Percentiles rank a stretch among this genome's conserved stretches.
These are phyloP conservation scores for Caenorhabditis virilis DNA, from an alignment of 2,888 invertebrate genomes.

Conservation along the genomic window DNA sequence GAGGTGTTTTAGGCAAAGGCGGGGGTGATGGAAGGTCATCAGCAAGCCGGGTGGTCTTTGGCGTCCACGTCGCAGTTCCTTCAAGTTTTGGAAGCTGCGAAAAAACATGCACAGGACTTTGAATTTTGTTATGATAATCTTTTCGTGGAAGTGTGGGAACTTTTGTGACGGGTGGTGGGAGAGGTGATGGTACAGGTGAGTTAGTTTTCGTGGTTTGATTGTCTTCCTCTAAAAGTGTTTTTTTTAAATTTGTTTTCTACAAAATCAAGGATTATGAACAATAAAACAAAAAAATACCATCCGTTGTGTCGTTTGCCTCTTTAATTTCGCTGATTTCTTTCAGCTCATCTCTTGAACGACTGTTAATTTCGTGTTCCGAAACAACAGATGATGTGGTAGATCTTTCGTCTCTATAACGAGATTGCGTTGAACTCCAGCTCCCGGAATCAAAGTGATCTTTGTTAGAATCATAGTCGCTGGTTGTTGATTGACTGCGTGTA, in stretches of 20 bases:
- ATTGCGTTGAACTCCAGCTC: slow-evolving; percentile 57
- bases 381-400: slow-evolving; percentile 31
- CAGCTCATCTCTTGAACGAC: slow-evolving; percentile 30
- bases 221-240: slow-evolving; percentile 28
- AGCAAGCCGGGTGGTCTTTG: slow-evolving; percentile 1
- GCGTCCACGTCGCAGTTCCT: slow-evolving; percentile 18
- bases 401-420: slow-evolving; percentile 31
- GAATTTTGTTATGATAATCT: no score
- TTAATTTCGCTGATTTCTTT: slow-evolving; percentile 31
- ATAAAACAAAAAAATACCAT: slow-evolving; percentile 14
- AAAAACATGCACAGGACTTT: no score
- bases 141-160: slow-evolving; percentile 9
- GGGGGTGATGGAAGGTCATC: slow-evolving; percentile 22
- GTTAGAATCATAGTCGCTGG: slow-evolving; percentile 61
- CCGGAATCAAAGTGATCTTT: slow-evolving; percentile 59
- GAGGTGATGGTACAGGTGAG: slow-evolving; percentile 1
- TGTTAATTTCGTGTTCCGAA: slow-evolving; percentile 35
- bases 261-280: background rate
- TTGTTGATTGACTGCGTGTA: slow-evolving; percentile 53
- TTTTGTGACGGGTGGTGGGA: slow-evolving; percentile 1
- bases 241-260: background rate
- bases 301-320: slow-evolving; percentile 29
- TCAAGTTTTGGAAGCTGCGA: slow-evolving; percentile 19
- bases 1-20: slow-evolving; percentile 34
- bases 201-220: no score